Evolutionary conservation across 2,888 invertebrate genomes (phyloP).

Genomic region (Pterostichus madidus): DNA sequence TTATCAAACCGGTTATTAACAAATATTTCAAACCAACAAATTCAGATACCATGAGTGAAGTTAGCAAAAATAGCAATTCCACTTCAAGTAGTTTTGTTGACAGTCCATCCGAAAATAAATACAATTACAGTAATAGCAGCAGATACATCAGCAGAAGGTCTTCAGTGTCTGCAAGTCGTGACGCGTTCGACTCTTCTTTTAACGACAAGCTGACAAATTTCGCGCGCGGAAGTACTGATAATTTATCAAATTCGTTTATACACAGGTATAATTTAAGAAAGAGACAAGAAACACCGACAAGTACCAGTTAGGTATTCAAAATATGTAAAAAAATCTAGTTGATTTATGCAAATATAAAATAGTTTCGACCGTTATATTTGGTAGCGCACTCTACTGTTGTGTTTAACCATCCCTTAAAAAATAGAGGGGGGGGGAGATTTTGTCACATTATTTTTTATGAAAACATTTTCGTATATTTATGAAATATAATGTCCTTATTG

Average conservation of each 20-base stretch:
- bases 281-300: conserved; percentile 67
- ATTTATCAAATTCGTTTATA: not conserved
- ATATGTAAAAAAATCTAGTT: too few species aligned
- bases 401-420: too few species aligned
- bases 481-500: too few species aligned
- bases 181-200: not conserved
- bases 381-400: too few species aligned
- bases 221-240: not conserved
- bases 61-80: conserved; percentile 47
- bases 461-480: too few species aligned
- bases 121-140: not conserved
- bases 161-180: conserved; percentile 23
- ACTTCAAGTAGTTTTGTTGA: conserved; percentile 32
- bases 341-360: too few species aligned
- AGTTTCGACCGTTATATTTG: too few species aligned
- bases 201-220: not conserved
- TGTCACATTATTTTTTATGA: too few species aligned
- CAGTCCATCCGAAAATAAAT: not conserved
- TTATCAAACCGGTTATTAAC: conserved; percentile 61
- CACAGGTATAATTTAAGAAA: conserved; percentile 70
- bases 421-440: too few species aligned
- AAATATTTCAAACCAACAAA: conserved; percentile 62
- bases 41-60: conserved; percentile 67
- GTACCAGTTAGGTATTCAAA: conserved; percentile 53
- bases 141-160: conserved; percentile 16